Evolutionary conservation across 2,113 vertebrate species (phyloP), one percentile per base, ranked within the genome.

Genomic region (Talpa occidentalis): DNA sequence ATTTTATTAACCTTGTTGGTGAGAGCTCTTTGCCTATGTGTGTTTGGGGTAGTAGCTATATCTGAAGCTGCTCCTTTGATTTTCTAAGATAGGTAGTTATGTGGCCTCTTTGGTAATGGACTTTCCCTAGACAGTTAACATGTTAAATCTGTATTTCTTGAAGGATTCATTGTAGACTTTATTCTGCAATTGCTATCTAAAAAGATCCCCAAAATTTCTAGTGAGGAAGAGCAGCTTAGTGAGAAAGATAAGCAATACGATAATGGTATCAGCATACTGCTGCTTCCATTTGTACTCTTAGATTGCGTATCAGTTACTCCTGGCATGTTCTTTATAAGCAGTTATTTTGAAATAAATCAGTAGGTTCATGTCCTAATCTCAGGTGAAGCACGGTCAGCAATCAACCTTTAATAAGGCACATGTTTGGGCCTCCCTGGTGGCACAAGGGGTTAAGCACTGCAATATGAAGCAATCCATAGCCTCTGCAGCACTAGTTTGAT

Each of bases 261-360:
- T 32, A 76, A 37, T 47, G 32, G 42, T 91, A 42, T 74, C 21
- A 95, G 77, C 37, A 78, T 22, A 78, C 24, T 78, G 12, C 30
- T 88, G 35, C 56, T 94, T 83, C 52, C 77, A 8, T 78, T 49
- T 91, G 54, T 88, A 95, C 91, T 47, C 28, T 91, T 72, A 35
- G 26, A 64, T 64, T 86, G 80, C 28, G 52, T 40, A 72, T 76
- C 32, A 60, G 15, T 76, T 72, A 64, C 10, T 80, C 30, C 49
- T 80, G 22, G 24, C 44, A 66, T 79, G 22, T 94, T 56, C 70
- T 30, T 60, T 59, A 59, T 56, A 37, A 83, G 59, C 73, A 60
- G 70, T 93, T 84, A 26, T 93, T 90, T 87, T 70, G 42, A 70
- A 77, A 70, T 47, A 88, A 73, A n/a, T 40, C 44, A 83, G 74